Base-by-base conservation (phyloP, 2,888 invertebrate species). In the Drosophila neotestacea region DNA sequence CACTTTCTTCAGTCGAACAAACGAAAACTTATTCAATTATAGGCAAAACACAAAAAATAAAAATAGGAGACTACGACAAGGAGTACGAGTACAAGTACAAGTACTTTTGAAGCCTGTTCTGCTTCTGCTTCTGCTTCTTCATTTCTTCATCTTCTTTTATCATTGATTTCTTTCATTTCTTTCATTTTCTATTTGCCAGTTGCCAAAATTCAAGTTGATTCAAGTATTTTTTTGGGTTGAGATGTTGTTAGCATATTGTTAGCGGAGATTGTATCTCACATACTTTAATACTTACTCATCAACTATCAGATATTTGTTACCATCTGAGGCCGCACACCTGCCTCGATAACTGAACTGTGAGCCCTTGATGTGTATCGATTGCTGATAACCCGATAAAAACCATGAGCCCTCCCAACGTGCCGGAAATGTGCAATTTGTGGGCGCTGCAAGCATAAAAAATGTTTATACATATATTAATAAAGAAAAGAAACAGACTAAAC, bases 371-470 rank as follows among this genome's bases (percentile, higher is more conserved):
- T 95, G 94, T 93, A 97, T 96, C 59, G 96, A 95, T 92, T 96
- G 96, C 91, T 96, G 95, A 87, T 97, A 96, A 70, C 97, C 97
- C 70, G 97, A 97, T 93, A 97, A 96, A 94, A 97, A 97, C 97
- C 97, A 97, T 83, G 95, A 95, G 83, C 97, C 97, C 92, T 96
- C 95, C 97, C 97, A 97, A 83, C 95, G 94, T 81, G 94, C 94
- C 79, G 97, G 97, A 93, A 97, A 97, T 84, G 94, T 94, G 93
- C 97, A 97, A 88, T 95, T 95, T 94, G 96, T 88, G 75, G 90
- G 89, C 77, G 89, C 90, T 92, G 85, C 52, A 90, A 86, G 70
- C 36, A 69, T 22, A 22, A 22, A 47, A 68, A n/a, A 60, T 5
- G 30, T 54, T 27, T 27, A 38, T 36, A 39, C n/a, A 58, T 38